Conservation (phyloP, 2,797 vertebrate species). For the Phyllotis vaccarum region DNA sequence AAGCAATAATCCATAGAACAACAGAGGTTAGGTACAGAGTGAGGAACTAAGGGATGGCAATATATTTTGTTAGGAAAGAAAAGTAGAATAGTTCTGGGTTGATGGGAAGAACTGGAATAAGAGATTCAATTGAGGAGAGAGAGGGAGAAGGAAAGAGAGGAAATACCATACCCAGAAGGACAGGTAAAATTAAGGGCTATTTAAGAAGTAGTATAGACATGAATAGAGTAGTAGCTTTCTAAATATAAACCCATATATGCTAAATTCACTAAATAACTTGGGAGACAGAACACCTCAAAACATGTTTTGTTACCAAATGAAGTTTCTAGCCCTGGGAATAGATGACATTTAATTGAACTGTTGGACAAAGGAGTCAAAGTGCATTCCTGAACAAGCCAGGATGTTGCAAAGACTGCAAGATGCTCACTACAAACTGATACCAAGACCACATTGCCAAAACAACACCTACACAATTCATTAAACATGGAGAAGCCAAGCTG, state of each 20-base stretch:
- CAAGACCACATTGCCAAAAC: not conserved
- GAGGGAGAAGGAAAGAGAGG: not conserved
- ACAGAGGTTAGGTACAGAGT: not conserved
- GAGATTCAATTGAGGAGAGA: too few relatives aligned
- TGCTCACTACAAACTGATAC: not conserved
- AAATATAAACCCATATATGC: not conserved
- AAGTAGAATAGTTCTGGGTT: not conserved
- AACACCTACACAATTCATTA: not conserved
- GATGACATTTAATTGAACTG: not conserved
- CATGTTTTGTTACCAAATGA: not conserved
- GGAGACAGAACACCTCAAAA: not conserved
- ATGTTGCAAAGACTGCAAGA: not conserved
- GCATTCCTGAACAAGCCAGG: not conserved
- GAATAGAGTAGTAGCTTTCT: not conserved
- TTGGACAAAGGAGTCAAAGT: not conserved
- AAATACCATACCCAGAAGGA: not conserved
- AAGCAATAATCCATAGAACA: not conserved
- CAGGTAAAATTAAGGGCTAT: not conserved
- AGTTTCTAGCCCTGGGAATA: not conserved
- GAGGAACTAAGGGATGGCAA: too few relatives aligned
- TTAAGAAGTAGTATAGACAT: not conserved
- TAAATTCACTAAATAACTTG: not conserved
- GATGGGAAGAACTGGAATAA: not conserved
- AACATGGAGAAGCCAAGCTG: not conserved
- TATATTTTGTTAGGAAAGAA: not conserved